Percentiles rank a stretch among this genome's conserved stretches.
phyloP scores from a whole-genome alignment of 1,140 invertebrate species.

The Drosophila hydei region DNA sequence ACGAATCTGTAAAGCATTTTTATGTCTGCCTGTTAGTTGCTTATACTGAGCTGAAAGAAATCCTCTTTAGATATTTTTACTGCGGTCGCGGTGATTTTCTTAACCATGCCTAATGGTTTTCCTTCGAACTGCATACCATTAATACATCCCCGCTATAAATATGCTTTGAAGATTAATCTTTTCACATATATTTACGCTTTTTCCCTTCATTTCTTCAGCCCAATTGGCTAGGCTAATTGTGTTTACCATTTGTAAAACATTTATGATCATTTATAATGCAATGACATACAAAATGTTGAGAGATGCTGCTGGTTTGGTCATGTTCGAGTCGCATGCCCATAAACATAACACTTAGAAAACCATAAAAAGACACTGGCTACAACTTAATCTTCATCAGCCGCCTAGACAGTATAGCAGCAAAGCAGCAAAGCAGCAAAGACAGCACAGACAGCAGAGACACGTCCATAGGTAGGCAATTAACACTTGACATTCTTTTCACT shows the following conservation, averaged over 20 bases:
- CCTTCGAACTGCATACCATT: not conserved
- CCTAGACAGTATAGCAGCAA: slow-evolving; percentile 6
- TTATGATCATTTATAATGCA: slow-evolving; percentile 52
- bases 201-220: not conserved
- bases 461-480: slow-evolving; percentile 71
- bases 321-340: slow-evolving; percentile 31
- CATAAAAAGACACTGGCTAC: slow-evolving; percentile 61
- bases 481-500: slow-evolving; percentile 82
- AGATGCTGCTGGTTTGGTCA: not conserved
- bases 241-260: slow-evolving; percentile 46
- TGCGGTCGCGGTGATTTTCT: too few species aligned
- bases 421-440: not conserved
- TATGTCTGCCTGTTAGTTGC: too few species aligned
- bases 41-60: too few species aligned
- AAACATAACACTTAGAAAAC: slow-evolving; percentile 44
- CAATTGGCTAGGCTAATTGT: slow-evolving; percentile 22
- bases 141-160: not conserved
- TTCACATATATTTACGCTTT: not conserved
- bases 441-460: slow-evolving; percentile 12
- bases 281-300: slow-evolving; percentile 41
- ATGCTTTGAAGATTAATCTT: not conserved
- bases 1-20: too few species aligned
- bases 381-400: slow-evolving; percentile 73
- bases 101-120: too few species aligned
- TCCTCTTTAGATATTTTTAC: too few species aligned